Evolutionary conservation across 2,113 vertebrate species (phyloP), one percentile per base, ranked within the genome.

Genomic region (Rhea pennata): DNA sequence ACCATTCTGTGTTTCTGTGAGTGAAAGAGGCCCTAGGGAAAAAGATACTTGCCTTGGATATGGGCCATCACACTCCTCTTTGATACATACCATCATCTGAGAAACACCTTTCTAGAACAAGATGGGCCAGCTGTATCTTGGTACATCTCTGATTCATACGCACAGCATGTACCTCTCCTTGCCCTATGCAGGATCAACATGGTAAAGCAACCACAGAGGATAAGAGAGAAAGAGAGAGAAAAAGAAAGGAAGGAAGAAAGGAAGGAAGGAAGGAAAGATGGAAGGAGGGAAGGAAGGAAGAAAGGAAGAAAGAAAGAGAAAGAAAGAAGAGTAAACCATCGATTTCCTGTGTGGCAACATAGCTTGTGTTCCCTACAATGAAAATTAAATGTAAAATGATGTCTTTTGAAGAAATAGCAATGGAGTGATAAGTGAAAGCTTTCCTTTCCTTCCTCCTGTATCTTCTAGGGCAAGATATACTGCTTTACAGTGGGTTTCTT

Each of bases 301-400:
- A 7, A 50, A 12, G 51, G 11, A 23, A 12, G 50, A 7, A 51
- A 21, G 50, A 7, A 53, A 23, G 21, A 36, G 48, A 50, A 50
- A 39, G 31, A 69, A 17, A 70, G 31, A 15, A 50, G 36, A 36
- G n/a, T 36, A 36, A 36, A 36, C 36, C 36, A 36, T 36, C 44
- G 27, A 7, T 13, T 92, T 80, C 88, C 26, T 23, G 56, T 5
- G 6, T 48, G 58, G 23, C 31, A 29, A 5, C 44, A 24, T 24
- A 74, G 39, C 31, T 92, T 31, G 7, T 61, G 26, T 61, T 4
- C 19, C 42, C 42, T 67, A 7, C 20, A 13, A 33, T 69, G 73
- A 84, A 81, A 92, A 92, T 74, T 42, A 91, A 81, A 61, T 61
- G 39, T 84, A 75, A 82, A 96, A 84, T 87, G 26, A 16, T 15